Evolutionary conservation across 2,888 invertebrate species (phyloP).

Genomic region (Lithophane leautieri): DNA sequence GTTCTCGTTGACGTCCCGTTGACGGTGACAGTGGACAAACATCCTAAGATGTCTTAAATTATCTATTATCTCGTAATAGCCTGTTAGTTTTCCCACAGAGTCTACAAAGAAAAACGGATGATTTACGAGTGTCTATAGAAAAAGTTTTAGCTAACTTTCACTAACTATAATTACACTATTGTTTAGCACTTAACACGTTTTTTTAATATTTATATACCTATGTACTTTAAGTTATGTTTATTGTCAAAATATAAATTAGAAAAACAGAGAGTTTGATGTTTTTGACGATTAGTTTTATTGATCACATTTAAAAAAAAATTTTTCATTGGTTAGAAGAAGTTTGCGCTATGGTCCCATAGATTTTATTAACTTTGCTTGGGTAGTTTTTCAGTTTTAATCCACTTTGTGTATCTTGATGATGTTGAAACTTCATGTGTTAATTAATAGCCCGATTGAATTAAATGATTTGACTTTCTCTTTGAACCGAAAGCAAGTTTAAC

Average conservation of each 20-base stretch:
- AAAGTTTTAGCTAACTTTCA: slow-evolving; percentile 26
- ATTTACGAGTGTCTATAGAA: slow-evolving; percentile 13
- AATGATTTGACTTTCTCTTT: no score
- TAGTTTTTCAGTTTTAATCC: no score
- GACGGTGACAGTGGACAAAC: no score
- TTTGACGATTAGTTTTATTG: background rate
- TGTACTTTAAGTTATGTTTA: no score
- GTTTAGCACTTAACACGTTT: background rate
- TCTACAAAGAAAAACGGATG: slow-evolving; percentile 40
- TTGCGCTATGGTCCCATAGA: no score
- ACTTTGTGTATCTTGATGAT: no score
- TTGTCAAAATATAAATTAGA: background rate
- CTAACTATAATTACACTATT: slow-evolving; percentile 12
- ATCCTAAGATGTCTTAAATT: background rate
- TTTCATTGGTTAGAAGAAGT: no score
- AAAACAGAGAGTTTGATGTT: background rate
- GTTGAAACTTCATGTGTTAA: no score
- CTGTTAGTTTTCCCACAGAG: slow-evolving; percentile 42
- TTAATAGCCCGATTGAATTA: no score
- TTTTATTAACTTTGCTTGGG: no score
- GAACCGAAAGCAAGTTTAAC: background rate
- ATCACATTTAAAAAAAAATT: no score
- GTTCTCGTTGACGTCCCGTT: no score
- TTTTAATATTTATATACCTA: background rate
- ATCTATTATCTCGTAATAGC: slow-evolving; percentile 23